A percentile compares a stretch with the other conserved stretches of the same genome.
Evolutionary conservation across 2,888 invertebrate species (phyloP).

Genomic region (Phalera bucephala): DNA sequence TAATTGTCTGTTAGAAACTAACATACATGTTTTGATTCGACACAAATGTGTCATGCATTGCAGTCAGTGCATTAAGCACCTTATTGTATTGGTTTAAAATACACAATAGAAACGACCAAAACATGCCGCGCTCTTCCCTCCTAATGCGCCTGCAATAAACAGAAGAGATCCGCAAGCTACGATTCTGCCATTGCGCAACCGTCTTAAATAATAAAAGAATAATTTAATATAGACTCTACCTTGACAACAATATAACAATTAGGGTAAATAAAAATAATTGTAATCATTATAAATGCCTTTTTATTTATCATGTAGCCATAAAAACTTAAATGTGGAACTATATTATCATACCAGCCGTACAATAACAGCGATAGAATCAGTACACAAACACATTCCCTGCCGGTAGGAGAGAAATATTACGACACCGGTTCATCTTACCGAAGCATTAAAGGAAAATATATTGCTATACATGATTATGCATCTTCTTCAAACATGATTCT

Average conservation of each 20-base stretch:
- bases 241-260: slow-evolving; percentile 75
- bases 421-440: slow-evolving; percentile 48
- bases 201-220: slow-evolving; percentile 66
- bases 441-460: slow-evolving; percentile 61
- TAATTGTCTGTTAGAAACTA: slow-evolving; percentile 30
- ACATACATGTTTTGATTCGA: too few species aligned
- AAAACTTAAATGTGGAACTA: slow-evolving; percentile 52
- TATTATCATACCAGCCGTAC: slow-evolving; percentile 38
- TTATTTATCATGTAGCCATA: slow-evolving; percentile 54
- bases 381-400: slow-evolving; percentile 44
- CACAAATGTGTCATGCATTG: too few species aligned
- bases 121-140: too few species aligned
- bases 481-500: slow-evolving; percentile 51
- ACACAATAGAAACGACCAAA: too few species aligned
- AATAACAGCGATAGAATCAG: slow-evolving; percentile 36
- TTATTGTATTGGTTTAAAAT: too few species aligned
- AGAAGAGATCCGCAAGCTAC: slow-evolving; percentile 35
- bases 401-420: slow-evolving; percentile 53
- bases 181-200: slow-evolving; percentile 33
- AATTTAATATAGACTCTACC: slow-evolving; percentile 78
- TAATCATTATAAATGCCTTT: slow-evolving; percentile 74
- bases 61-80: too few species aligned
- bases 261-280: slow-evolving; percentile 61
- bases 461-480: slow-evolving; percentile 63
- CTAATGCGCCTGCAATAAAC: slow-evolving; percentile 22